Conservation (phyloP, 2,888 invertebrate species). For the Ferdinandea cuprea region DNA sequence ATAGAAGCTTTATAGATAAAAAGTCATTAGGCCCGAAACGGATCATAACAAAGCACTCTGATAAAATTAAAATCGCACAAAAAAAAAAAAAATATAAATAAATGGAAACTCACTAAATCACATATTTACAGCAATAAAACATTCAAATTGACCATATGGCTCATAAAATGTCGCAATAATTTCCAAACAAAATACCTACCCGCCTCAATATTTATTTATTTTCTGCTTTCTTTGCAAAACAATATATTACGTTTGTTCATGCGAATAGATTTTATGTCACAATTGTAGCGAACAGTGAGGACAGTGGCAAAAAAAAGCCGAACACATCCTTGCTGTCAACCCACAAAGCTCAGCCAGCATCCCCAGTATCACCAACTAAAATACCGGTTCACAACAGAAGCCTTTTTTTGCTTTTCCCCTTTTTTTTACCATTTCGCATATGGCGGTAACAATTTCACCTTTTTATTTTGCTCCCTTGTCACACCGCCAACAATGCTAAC, state of each 20-base stretch:
- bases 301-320: conserved; percentile 16
- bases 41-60: background rate
- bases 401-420: conserved; percentile 39
- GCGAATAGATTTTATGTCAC: conserved; percentile 74
- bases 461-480: conserved; percentile 16
- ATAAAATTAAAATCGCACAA: background rate
- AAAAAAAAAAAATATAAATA: background rate
- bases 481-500: conserved; percentile 18
- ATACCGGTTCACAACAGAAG: conserved; percentile 51
- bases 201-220: conserved; percentile 65
- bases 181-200: conserved; percentile 70
- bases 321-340: conserved; percentile 62
- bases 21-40: background rate
- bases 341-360: conserved; percentile 63
- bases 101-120: conserved; percentile 63
- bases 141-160: conserved; percentile 74
- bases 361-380: conserved; percentile 62
- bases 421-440: conserved; percentile 48
- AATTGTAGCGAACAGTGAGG: conserved; percentile 34
- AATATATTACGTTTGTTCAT: conserved; percentile 73
- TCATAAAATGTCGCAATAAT: conserved; percentile 74
- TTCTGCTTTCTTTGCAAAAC: conserved; percentile 72
- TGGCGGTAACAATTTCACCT: conserved; percentile 65
- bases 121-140: conserved; percentile 71
- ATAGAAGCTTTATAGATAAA: background rate